Base-by-base conservation (phyloP, 2,888 invertebrate genomes). In the Coelopa pilipes region DNA sequence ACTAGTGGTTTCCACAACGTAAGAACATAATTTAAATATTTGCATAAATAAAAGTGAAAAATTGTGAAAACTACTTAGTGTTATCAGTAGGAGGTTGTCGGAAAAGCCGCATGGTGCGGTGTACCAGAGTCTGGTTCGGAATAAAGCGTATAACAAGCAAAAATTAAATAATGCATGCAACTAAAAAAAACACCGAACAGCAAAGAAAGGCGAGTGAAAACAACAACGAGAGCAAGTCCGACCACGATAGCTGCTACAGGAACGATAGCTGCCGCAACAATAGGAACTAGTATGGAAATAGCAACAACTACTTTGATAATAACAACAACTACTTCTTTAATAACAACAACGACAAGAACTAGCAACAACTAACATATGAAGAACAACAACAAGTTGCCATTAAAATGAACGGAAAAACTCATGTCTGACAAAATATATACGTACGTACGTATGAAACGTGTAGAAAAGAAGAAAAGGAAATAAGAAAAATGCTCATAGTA, bases 91-190 rank as follows among this genome's bases (percentile, higher is more conserved):
- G 62, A 62, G 10, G n/a, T 13, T 34, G 62, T 62, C 24, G 12
- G 62, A 13, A 62, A 19, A 13, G 62, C 34, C 34, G n/a, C 34
- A 62, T 34, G 10, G 10, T 53, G 53, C 53, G 3, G 3, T 53
- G n/a, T 53, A 53, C 53, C n/a, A 53, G 3, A 53, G 53, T 53
- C 3, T 53, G 53, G 53, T 53, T 15, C n/a, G 3, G 15, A 7
- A 53, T 53, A n/a, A 46, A 60, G 21, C 15, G 21, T 55, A 70
- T 70, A 70, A 70, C 60, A 70, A 70, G 70, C 24, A 60, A 70
- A 59, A 70, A 60, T 70, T 70, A 49, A 70, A 70, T 60, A 70
- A 70, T 50, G 70, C 70, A 60, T 70, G 70, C 70, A 60, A 70
- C n/a, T 34, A 34, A 24, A 21, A 62, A 0, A 21, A 21, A 45